These are phyloP conservation scores for Drosophila teissieri DNA, from an alignment of 1,140 invertebrate species.

Conservation along the genomic window DNA sequence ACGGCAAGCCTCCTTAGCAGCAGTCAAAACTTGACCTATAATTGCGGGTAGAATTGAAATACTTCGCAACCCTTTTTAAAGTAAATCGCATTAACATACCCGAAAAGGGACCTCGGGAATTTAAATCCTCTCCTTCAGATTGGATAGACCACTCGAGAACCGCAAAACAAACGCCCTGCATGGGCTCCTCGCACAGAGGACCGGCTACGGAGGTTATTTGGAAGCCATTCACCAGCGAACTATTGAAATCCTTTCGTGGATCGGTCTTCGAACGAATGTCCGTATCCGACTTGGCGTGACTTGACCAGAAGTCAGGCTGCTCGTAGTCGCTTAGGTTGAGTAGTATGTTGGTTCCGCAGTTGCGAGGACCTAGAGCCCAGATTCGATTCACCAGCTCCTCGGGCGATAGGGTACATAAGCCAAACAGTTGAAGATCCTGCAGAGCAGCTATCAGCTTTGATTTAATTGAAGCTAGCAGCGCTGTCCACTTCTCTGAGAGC, in stretches of 20 bases:
- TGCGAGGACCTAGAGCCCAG: conserved; percentile 96
- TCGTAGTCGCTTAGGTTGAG: conserved; percentile 89
- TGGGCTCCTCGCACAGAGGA: conserved; percentile 97
- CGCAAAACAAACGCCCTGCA: conserved; percentile 96
- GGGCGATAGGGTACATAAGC: conserved; percentile 22
- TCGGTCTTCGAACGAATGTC: conserved; percentile 73
- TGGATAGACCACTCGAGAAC: conserved; percentile 92
- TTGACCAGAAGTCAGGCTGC: conserved; percentile 71
- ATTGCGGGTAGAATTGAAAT: not conserved
- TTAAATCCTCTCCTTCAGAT: conserved; percentile 84
- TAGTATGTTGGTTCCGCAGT: conserved; percentile 95
- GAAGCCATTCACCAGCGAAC: conserved; percentile 96
- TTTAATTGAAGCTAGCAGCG: conserved; percentile 85
- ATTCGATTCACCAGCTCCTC: conserved; percentile 88
- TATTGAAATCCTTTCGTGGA: conserved; percentile 88
- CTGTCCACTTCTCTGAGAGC: conserved; percentile 68
- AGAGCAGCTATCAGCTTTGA: conserved; percentile 88
- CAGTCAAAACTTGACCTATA: conserved; percentile 95
- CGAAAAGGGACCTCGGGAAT: conserved; percentile 85
- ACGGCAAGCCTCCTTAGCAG: conserved; percentile 94
- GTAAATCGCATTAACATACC: conserved; percentile 72
- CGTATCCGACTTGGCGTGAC: conserved; percentile 36
- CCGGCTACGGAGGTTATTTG: conserved; percentile 95
- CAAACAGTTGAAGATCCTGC: conserved; percentile 68
- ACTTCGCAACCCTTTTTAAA: not conserved